Percentiles rank a stretch among this genome's conserved stretches.
These are phyloP conservation scores for Anolis apletophallus DNA, from an alignment of 2,797 vertebrate genomes.

Conservation along the genomic window DNA sequence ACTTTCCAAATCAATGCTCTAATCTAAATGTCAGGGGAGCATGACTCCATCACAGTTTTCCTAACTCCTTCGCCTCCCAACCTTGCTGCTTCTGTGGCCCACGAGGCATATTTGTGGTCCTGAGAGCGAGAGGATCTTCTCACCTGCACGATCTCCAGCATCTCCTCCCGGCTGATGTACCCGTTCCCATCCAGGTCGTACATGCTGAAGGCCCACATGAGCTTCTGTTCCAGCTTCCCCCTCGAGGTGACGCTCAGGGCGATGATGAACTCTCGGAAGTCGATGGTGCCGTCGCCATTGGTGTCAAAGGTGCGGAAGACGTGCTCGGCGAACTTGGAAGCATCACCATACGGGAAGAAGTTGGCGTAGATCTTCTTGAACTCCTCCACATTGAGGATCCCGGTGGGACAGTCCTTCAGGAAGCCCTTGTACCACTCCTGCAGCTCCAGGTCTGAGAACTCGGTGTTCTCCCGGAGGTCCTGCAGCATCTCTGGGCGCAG, in stretches of 20 bases:
- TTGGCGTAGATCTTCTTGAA: conserved; percentile 88
- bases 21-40: too few species aligned
- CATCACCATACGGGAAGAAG: conserved; percentile 84
- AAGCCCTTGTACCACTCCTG: conserved; percentile 88
- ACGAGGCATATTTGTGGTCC: too few species aligned
- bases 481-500: conserved; percentile 85
- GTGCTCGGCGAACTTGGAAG: conserved; percentile 85
- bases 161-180: conserved; percentile 86
- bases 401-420: conserved; percentile 85
- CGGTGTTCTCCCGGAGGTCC: conserved; percentile 84
- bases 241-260: conserved; percentile 84
- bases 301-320: conserved; percentile 90
- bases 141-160: conserved; percentile 87
- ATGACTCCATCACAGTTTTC: too few species aligned
- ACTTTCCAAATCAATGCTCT: too few species aligned
- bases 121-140: neutral
- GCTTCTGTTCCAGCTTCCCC: conserved; percentile 85
- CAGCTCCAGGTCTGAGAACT: conserved; percentile 85
- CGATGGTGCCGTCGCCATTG: conserved; percentile 86
- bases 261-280: conserved; percentile 87
- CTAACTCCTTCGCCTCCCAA: neutral
- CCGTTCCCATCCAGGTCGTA: conserved; percentile 85
- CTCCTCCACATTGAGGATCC: conserved; percentile 85
- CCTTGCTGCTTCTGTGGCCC: too few species aligned
- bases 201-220: conserved; percentile 89